Base-by-base conservation (phyloP, 1,140 invertebrate species). In the Rhizoglyphus robini region DNA sequence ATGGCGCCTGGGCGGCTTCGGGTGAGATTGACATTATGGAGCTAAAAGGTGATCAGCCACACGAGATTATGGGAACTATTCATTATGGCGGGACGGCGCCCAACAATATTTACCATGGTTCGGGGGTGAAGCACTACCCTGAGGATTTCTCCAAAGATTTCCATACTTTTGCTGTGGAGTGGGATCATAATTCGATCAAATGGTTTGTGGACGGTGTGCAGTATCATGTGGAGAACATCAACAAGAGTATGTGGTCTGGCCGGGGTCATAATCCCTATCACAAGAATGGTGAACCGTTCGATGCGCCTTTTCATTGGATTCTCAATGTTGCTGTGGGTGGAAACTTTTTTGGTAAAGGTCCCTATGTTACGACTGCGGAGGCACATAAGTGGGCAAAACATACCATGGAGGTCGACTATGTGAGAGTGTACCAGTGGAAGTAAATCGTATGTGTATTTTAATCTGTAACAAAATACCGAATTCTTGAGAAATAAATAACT, bases 131-230 rank as follows among this genome's bases (percentile, higher is more conserved):
- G 5, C 11, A 58, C 5, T 54, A 30, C 18, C 20, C 15, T 25
- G 2, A 5, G 23, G 25, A 27, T 34, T 63, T 68, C 38, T 27
- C 23, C 4, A 71, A 73, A 34, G 67, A 64, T 34, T 75, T 74
- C 51, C 74, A 76, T 60, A 72, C 66, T 25, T 76, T 71, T 65
- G 69, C 29, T 15, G 47, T 76, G 2, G 69, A 73, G 49, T 76
- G 75, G 74, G 69, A 71, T 62, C 68, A 71, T 51, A 67, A 70
- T 36, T 63, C 67, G 23, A 73, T 75, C 41, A 70, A 54, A 70
- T 76, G 67, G 67, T 59, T 3, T 31, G 18, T 64, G 8, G 68
- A 69, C 51, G 57, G 41, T 25, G 15, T 57, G 20, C 25, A 34
- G 20, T 25, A 5, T 30, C 27, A 32, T 3, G 59, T 38, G 3